Evolutionary conservation across 2,113 vertebrate species (phyloP), one percentile per base, ranked within the genome.

Genomic region (Coracopsis vasa): DNA sequence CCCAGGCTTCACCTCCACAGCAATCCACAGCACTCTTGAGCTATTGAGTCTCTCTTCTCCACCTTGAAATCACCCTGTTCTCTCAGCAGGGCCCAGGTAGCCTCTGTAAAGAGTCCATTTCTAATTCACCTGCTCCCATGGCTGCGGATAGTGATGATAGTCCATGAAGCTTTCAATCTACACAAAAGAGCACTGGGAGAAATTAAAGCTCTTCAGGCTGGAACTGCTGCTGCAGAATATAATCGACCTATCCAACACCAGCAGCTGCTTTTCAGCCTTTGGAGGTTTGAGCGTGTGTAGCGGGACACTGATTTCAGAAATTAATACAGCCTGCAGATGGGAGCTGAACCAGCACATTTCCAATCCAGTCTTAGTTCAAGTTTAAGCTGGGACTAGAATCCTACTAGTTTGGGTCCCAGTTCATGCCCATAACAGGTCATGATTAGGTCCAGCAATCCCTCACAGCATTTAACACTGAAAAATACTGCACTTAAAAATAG

Each of bases 161-260:
- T 9, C 54, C 65, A 86, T 39, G 37, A 92, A 91, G 61, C 41
- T 89, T 50, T 81, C 65, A 48, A 33, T 65, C 51, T 92, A 66
- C 89, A 79, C 51, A 61, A 69, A 91, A 79, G 35, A 93, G 65
- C 41, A 67, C 27, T 2, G 6, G 65, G 65, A 96, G 61, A 94
- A 92, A 94, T 94, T 74, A 89, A 80, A 88, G 73, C 25, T 91
- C 56, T 86, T 85, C 83, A 80, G 62, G 58, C 66, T 95, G 86
- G 69, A 70, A 47, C 35, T 73, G 58, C 54, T 42, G 48, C 65
- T 83, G 37, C 50, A 61, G 83, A 89, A 31, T 81, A 60, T 54
- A 64, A 86, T 84, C 39, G 3, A 74, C 65, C 64, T 85, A 80
- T 91, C 65, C 95, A 82, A 69, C 37, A 48, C 7, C 60, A 39